Evolutionary conservation across 2,888 invertebrate genomes (phyloP).

Genomic region (Tanytarsus gracilentus): DNA sequence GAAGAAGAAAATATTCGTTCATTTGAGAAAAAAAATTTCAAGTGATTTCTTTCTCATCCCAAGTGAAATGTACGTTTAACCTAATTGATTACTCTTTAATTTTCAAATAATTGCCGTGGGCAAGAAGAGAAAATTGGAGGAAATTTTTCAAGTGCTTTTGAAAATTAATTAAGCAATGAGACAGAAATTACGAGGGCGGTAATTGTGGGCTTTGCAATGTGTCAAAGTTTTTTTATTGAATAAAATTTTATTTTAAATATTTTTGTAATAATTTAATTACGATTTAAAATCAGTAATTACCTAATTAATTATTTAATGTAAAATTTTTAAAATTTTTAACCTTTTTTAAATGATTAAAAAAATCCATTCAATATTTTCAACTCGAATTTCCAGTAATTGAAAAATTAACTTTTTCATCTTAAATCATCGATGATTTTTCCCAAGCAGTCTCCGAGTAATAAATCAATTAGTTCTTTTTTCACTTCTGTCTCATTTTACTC

Average conservation of each 20-base stretch:
- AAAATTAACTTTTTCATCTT: background rate
- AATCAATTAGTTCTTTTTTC: constrained; percentile 23
- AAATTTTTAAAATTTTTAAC: no score
- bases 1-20: background rate
- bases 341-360: no score
- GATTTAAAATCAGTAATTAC: no score
- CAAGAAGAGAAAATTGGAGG: constrained; percentile 8
- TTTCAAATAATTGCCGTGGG: constrained; percentile 15
- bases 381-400: no score
- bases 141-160: background rate
- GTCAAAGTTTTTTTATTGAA: no score
- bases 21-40: background rate
- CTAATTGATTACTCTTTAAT: constrained; percentile 27
- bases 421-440: background rate
- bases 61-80: constrained; percentile 4
- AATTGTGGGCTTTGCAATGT: no score
- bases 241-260: no score
- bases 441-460: background rate
- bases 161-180: no score
- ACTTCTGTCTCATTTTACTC: constrained; percentile 18
- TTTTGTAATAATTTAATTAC: no score
- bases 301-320: no score
- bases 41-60: background rate
- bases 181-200: no score
- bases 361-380: no score